A percentile compares a stretch with the other conserved stretches of the same genome.
Evolutionary conservation across 2,888 invertebrate genomes (phyloP).

Genomic region (Eueremaeus valkanovi): DNA sequence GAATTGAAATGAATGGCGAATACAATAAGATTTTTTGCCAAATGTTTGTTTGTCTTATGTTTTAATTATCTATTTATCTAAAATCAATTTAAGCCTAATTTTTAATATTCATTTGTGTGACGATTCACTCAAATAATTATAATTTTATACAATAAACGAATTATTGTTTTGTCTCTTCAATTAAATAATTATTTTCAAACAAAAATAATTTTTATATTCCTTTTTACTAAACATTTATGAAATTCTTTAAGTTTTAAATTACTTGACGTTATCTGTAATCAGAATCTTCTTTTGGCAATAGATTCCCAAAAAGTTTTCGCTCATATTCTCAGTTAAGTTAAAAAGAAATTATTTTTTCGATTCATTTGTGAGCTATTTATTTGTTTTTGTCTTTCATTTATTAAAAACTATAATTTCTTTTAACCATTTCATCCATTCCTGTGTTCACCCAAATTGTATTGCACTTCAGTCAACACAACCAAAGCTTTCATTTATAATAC

Average conservation of each 20-base stretch:
- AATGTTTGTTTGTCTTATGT: neutral
- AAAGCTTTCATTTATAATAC: neutral
- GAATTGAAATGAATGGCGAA: neutral
- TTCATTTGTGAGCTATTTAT: neutral
- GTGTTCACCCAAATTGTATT: neutral
- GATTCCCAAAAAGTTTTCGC: neutral
- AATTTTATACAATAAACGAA: too few relatives aligned
- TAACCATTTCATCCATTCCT: neutral
- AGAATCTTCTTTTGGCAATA: slow-evolving; percentile 7
- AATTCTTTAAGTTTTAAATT: too few relatives aligned
- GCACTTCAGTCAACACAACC: too few relatives aligned
- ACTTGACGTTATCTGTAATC: too few relatives aligned
- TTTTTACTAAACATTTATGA: too few relatives aligned
- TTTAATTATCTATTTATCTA: neutral
- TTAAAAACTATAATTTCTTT: neutral
- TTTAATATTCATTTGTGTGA: too few relatives aligned
- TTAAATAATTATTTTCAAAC: too few relatives aligned
- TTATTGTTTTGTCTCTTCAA: too few relatives aligned
- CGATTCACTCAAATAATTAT: too few relatives aligned
- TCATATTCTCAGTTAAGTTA: neutral
- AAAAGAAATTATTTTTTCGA: neutral
- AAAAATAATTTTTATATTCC: too few relatives aligned
- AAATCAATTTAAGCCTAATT: neutral
- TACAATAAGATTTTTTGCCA: neutral
- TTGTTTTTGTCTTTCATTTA: neutral